phyloP scores from a whole-genome alignment of 2,797 vertebrate genomes.

The Ibycter americanus region DNA sequence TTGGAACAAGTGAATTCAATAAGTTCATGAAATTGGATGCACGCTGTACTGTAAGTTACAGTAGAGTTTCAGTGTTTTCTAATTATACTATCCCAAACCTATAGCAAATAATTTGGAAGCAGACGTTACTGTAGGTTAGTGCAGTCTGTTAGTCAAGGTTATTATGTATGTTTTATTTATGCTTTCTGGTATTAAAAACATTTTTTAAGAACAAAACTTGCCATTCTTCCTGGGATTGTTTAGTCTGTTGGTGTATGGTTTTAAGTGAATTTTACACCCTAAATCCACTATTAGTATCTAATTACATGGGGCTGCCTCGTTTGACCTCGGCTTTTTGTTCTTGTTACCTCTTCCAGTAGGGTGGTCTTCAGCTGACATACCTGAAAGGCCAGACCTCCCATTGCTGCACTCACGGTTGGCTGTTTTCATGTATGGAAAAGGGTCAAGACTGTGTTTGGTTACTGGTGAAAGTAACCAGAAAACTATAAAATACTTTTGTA shows the following conservation, averaged over 20 bases:
- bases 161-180: conserved; percentile 78
- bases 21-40: neutral
- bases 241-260: conserved; percentile 85
- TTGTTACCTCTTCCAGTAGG: conserved; percentile 76
- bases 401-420: conserved; percentile 66
- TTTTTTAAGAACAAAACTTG: conserved; percentile 83
- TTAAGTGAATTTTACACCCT: conserved; percentile 80
- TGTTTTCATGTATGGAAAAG: conserved; percentile 71
- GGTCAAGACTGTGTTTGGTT: conserved; percentile 76
- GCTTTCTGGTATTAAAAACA: conserved; percentile 79
- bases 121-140: conserved; percentile 81
- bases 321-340: conserved; percentile 81
- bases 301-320: conserved; percentile 76
- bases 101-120: conserved; percentile 78
- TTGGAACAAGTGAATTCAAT: neutral
- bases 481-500: conserved; percentile 56
- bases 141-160: conserved; percentile 74
- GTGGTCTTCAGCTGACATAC: conserved; percentile 84
- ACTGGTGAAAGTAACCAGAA: conserved; percentile 69
- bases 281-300: conserved; percentile 82
- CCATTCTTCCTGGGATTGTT: conserved; percentile 88
- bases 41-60: neutral
- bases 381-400: conserved; percentile 81
- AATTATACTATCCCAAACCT: conserved; percentile 77
- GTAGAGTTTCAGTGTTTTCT: conserved; percentile 18